These are phyloP conservation scores for Drosophila multiciliata DNA, from an alignment of 2,888 invertebrate species.

Conservation along the genomic window DNA sequence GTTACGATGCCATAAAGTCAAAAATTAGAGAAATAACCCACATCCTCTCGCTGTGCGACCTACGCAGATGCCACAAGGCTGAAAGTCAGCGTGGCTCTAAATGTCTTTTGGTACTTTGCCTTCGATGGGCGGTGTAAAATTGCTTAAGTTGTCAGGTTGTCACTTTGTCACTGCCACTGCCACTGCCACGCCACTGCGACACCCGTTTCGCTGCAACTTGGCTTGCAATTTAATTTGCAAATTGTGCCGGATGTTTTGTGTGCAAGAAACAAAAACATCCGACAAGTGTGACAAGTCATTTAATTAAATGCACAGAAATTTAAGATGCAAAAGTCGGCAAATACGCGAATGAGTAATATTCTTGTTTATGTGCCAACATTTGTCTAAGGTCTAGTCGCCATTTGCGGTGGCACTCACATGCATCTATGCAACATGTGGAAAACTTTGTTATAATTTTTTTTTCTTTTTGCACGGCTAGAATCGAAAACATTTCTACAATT, in stretches of 20 bases:
- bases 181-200: conserved; percentile 29
- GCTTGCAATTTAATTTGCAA: conserved; percentile 34
- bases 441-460: conserved; percentile 42
- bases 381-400: conserved; percentile 21
- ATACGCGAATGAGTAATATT: conserved; percentile 44
- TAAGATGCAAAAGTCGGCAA: conserved; percentile 42
- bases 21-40: conserved; percentile 14
- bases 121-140: conserved; percentile 22
- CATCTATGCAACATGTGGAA: conserved; percentile 55
- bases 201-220: conserved; percentile 23
- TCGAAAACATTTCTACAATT: conserved; percentile 40
- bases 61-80: conserved; percentile 1
- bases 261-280: conserved; percentile 19
- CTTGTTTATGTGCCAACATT: conserved; percentile 55
- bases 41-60: not conserved
- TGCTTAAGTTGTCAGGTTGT: conserved; percentile 49
- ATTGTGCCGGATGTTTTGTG: conserved; percentile 43
- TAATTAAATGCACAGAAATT: conserved; percentile 43
- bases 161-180: conserved; percentile 38
- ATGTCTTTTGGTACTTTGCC: conserved; percentile 28
- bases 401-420: conserved; percentile 52
- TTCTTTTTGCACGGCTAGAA: conserved; percentile 5
- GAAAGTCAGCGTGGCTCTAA: conserved; percentile 9
- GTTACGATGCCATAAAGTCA: conserved; percentile 26
- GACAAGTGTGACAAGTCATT: conserved; percentile 63